Percentiles rank a stretch among this genome's conserved stretches.
phyloP scores from a whole-genome alignment of 1,140 invertebrate species.

The Drosophila repleta region DNA sequence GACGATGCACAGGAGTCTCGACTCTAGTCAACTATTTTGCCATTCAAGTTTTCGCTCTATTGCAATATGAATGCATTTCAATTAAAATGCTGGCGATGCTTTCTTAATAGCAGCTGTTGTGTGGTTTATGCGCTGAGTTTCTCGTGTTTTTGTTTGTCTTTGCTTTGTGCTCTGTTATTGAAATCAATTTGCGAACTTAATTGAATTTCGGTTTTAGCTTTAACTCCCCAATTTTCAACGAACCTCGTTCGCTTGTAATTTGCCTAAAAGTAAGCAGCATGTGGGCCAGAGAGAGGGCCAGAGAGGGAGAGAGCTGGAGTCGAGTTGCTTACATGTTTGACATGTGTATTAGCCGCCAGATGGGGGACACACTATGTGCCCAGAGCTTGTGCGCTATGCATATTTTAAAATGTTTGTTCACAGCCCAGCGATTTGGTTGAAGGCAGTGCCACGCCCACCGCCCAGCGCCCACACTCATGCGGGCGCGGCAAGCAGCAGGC shows the following conservation, averaged over 20 bases:
- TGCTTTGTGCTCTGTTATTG: conserved; percentile 50
- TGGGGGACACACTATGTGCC: not conserved
- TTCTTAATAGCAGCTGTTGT: conserved; percentile 63
- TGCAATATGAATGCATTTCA: conserved; percentile 75
- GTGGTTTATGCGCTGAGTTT: conserved; percentile 32
- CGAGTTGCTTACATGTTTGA: conserved; percentile 35
- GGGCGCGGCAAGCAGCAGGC: conserved; percentile 31
- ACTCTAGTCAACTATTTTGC: conserved; percentile 1
- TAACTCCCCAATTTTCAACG: not conserved
- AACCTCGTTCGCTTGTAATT: conserved; percentile 34
- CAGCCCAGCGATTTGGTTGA: conserved; percentile 52
- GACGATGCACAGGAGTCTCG: not conserved
- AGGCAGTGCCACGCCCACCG: conserved; percentile 27
- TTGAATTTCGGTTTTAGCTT: conserved; percentile 49
- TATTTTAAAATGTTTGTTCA: conserved; percentile 52
- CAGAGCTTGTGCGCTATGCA: conserved; percentile 24
- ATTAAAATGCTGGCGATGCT: conserved; percentile 61
- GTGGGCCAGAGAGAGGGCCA: not conserved
- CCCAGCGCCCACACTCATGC: conserved; percentile 15
- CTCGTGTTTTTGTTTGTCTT: conserved; percentile 42
- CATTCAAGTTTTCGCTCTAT: conserved; percentile 42
- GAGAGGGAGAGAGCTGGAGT: not conserved
- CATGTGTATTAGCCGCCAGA: conserved; percentile 57
- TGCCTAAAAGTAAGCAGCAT: conserved; percentile 36
- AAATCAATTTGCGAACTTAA: conserved; percentile 71